Evolutionary conservation across 2,113 vertebrate species (phyloP).

Genomic region (Hyla sarda): DNA sequence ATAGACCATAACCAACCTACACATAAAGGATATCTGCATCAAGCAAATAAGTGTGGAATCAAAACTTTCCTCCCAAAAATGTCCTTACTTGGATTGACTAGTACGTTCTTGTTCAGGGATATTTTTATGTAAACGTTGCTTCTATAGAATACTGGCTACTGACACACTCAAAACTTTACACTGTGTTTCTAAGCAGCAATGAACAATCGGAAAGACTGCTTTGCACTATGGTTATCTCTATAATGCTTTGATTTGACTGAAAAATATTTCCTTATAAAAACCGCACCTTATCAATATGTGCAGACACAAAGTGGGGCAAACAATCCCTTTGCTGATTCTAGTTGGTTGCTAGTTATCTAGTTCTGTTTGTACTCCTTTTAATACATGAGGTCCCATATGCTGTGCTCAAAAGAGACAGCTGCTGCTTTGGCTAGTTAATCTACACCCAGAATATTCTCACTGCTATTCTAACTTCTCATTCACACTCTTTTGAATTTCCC

Average conservation of each 20-base stretch:
- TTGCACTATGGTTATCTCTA: not conserved
- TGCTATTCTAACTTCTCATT: not conserved
- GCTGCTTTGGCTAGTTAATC: not conserved
- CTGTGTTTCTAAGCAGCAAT: not conserved
- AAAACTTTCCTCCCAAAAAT: not conserved
- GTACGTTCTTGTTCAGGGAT: not conserved
- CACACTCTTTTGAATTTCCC: no score
- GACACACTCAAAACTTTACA: not conserved
- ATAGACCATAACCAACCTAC: not conserved
- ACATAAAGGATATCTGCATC: not conserved
- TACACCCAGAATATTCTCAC: not conserved
- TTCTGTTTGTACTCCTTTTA: not conserved
- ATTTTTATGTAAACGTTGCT: conserved; percentile 26
- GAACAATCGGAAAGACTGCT: not conserved
- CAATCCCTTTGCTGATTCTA: not conserved
- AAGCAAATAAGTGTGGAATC: not conserved
- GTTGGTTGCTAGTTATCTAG: not conserved
- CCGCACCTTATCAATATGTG: not conserved
- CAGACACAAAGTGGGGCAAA: not conserved
- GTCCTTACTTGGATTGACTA: not conserved
- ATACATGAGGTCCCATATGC: not conserved
- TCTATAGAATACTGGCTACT: not conserved
- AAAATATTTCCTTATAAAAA: not conserved
- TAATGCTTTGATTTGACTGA: not conserved
- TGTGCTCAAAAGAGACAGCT: not conserved